A percentile compares a stretch with the other conserved stretches of the same genome.
phyloP scores from a whole-genome alignment of 2,113 vertebrate genomes.

The Patagioenas fasciata region DNA sequence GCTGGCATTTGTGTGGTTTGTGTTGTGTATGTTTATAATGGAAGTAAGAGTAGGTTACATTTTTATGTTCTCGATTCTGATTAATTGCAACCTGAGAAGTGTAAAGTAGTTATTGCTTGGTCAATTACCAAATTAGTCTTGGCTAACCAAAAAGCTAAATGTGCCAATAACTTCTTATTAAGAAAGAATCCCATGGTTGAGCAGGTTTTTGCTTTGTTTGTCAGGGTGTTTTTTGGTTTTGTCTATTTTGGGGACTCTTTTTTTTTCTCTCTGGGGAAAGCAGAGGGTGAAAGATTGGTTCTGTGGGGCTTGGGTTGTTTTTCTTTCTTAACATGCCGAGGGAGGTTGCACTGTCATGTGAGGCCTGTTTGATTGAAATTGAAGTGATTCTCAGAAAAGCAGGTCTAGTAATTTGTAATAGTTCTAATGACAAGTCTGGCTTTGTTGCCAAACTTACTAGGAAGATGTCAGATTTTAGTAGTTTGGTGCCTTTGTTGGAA shows the following conservation, averaged over 20 bases:
- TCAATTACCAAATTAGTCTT: not conserved
- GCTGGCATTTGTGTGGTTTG: not conserved
- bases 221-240: not conserved
- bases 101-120: not conserved
- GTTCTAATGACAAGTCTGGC: not conserved
- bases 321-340: not conserved
- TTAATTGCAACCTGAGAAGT: not conserved
- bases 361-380: not conserved
- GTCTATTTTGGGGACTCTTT: not conserved
- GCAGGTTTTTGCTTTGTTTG: not conserved
- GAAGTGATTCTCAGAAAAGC: not conserved
- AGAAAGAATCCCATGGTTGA: not conserved
- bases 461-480: not conserved
- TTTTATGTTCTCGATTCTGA: not conserved
- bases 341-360: slow-evolving; percentile 20
- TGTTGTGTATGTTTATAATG: rapidly evolving
- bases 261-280: not conserved
- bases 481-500: not conserved
- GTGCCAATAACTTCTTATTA: not conserved
- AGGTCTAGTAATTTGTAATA: not conserved
- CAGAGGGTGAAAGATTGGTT: not conserved
- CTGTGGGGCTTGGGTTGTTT: not conserved
- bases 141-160: not conserved
- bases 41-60: not conserved
- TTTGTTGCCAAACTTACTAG: slow-evolving; percentile 17